Conservation (phyloP, 1,140 invertebrate genomes). For the Tyrophagus putrescentiae region DNA sequence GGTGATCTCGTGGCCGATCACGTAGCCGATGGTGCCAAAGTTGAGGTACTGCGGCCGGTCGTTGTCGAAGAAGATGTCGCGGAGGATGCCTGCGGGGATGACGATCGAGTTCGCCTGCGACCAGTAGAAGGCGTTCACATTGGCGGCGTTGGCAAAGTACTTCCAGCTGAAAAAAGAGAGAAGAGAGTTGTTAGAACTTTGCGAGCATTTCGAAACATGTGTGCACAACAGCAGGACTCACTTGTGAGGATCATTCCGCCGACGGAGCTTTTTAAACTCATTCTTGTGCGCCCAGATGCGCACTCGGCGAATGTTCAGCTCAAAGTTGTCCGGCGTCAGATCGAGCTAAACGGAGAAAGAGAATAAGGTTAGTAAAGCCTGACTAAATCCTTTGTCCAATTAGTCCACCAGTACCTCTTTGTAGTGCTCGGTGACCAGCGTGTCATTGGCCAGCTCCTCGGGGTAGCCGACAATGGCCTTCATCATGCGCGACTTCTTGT, state of each 20-base stretch:
- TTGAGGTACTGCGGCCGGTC: conserved; percentile 59
- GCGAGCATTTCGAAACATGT: not conserved
- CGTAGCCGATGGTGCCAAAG: conserved; percentile 28
- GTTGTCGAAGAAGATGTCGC: conserved; percentile 69
- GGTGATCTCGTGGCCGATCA: conserved; percentile 34
- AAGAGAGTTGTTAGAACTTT: not conserved
- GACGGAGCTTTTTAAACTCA: conserved; percentile 53
- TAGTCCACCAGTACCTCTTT: conserved; percentile 29
- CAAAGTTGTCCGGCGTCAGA: conserved; percentile 33
- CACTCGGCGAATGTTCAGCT: conserved; percentile 47
- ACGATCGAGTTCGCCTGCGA: conserved; percentile 67
- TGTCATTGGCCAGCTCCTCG: conserved; percentile 35
- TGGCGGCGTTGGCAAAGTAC: conserved; percentile 53
- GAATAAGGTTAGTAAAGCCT: not conserved
- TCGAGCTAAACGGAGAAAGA: conserved; percentile 27
- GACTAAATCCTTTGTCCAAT: not conserved
- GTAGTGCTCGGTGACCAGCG: conserved; percentile 32
- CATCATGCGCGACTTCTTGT: conserved; percentile 29
- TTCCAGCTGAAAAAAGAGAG: conserved; percentile 40
- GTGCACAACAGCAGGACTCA: conserved; percentile 19
- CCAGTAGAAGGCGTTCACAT: conserved; percentile 69
- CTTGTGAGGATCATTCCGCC: conserved; percentile 63
- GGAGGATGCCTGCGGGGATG: conserved; percentile 75
- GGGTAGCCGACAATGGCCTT: conserved; percentile 38
- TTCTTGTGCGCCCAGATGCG: conserved; percentile 56